Conservation (phyloP, 1,140 invertebrate species). For the Pomacea maculata region DNA sequence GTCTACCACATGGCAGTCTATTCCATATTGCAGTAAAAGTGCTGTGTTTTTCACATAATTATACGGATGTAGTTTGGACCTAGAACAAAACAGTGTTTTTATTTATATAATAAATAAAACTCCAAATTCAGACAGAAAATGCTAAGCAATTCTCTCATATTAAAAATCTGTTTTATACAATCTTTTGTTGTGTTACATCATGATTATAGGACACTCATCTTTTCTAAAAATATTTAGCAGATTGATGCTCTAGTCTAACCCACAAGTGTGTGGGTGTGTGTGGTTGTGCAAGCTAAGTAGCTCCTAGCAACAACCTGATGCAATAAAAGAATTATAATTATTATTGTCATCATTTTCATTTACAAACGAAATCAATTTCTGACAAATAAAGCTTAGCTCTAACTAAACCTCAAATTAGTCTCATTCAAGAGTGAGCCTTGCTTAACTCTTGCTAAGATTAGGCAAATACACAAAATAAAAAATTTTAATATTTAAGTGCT, state of each 20-base stretch:
- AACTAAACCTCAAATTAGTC: too few species aligned
- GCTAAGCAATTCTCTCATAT: too few species aligned
- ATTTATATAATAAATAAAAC: background rate
- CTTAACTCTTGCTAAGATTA: too few species aligned
- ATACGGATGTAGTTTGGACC: constrained; percentile 15
- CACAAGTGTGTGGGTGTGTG: background rate
- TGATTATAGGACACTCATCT: background rate
- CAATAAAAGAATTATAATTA: too few species aligned
- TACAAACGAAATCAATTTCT: too few species aligned
- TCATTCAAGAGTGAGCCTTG: too few species aligned
- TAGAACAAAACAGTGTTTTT: background rate
- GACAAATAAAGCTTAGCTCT: too few species aligned
- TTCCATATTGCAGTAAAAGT: constrained; percentile 12
- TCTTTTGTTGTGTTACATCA: too few species aligned
- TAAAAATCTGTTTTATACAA: too few species aligned
- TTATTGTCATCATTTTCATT: too few species aligned
- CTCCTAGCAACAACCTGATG: background rate
- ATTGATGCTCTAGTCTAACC: background rate
- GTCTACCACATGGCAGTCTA: constrained; percentile 9
- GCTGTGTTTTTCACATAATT: constrained; percentile 17
- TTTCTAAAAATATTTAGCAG: background rate
- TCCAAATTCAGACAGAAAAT: background rate
- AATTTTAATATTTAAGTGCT: too few species aligned
- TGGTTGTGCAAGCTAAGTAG: background rate
- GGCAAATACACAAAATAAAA: too few species aligned